Base-by-base conservation (phyloP, 2,797 vertebrate genomes). In the Glyptemys insculpta region DNA sequence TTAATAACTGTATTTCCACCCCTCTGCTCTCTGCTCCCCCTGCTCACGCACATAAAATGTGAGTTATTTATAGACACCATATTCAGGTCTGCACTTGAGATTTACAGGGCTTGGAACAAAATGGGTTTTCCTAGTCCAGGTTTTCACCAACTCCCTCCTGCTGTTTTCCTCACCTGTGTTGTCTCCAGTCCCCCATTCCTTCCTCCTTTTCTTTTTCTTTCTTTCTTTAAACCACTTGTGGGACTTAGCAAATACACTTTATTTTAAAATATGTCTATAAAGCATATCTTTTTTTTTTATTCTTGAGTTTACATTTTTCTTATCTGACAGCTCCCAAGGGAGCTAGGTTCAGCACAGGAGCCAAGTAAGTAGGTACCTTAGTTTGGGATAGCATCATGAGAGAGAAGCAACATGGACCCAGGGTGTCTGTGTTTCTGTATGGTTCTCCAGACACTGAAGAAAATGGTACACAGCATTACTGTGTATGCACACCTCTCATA, bases 1-100 rank as follows among this genome's bases (percentile, higher is more conserved):
- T 47, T 76, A 23, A 87, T 87, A 93, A 53, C 29, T 5, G 5
- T 56, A 4, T 72, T 84, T 93, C 79, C 59, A 82, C 50, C 90
- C 90, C 82, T 81, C 92, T 91, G 94, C 86, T 93, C 81, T 52
- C 81, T 74, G 54, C 31, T 78, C 27, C 68, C 68, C 44, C 44
- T 78, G 47, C 74, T 93, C 68, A n/a, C 62, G 76, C 68, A 31
- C 41, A 10, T 89, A 83, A 76, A 11, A 0, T 1, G 2, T 0
- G 2, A 88, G 76, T 19, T 84, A 11, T 84, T 91, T 29, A 53
- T 81, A 84, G 57, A 79, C 79, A 19, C 7, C 31, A 52, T 53
- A 86, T 87, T 12, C 1, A 62, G 54, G 47, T 53, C 57, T 72
- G 14, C 2, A 2, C 79, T 65, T 50, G 2, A 2, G 79, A 49